Conservation (phyloP, 2,797 vertebrate genomes). For the Poecilia wingei region DNA sequence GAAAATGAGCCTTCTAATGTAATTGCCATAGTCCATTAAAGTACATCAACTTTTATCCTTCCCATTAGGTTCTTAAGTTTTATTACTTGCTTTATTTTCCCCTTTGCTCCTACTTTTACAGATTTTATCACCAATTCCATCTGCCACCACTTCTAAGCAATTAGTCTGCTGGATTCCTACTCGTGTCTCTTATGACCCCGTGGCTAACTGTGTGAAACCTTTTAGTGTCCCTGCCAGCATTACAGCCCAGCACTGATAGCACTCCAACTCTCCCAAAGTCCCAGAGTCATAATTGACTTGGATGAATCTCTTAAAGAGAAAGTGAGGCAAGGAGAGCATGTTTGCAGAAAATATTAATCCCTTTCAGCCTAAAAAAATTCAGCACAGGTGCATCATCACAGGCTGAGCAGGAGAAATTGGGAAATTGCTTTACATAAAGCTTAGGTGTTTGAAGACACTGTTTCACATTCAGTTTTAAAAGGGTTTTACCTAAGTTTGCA, state of each 20-base stretch:
- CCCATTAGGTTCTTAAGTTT: slow-evolving; percentile 43
- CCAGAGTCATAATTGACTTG: slow-evolving; percentile 50
- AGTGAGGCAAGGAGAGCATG: slow-evolving; percentile 14
- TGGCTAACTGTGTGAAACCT: slow-evolving; percentile 54
- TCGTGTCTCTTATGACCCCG: slow-evolving; percentile 47
- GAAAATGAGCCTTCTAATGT: slow-evolving; percentile 32
- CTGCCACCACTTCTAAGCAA: slow-evolving; percentile 42
- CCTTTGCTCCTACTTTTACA: slow-evolving; percentile 39
- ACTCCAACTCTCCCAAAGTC: slow-evolving; percentile 44
- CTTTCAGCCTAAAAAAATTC: slow-evolving; percentile 11
- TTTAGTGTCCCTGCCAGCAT: slow-evolving; percentile 54
- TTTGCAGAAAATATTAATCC: slow-evolving; percentile 13
- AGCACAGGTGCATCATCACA: slow-evolving; percentile 19
- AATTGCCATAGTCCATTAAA: slow-evolving; percentile 42
- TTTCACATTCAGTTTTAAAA: not conserved
- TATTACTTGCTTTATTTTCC: slow-evolving; percentile 42
- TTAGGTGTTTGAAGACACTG: not conserved
- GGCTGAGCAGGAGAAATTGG: not conserved
- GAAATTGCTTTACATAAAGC: slow-evolving; percentile 9
- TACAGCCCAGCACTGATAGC: slow-evolving; percentile 46
- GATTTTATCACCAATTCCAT: slow-evolving; percentile 25
- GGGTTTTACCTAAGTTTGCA: not conserved
- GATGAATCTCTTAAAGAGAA: slow-evolving; percentile 46
- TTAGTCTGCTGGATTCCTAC: slow-evolving; percentile 57
- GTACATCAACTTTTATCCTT: slow-evolving; percentile 28